Percentiles rank a stretch among this genome's conserved stretches.
Evolutionary conservation across 2,113 vertebrate species (phyloP).

Genomic region (Suricata suricatta): DNA sequence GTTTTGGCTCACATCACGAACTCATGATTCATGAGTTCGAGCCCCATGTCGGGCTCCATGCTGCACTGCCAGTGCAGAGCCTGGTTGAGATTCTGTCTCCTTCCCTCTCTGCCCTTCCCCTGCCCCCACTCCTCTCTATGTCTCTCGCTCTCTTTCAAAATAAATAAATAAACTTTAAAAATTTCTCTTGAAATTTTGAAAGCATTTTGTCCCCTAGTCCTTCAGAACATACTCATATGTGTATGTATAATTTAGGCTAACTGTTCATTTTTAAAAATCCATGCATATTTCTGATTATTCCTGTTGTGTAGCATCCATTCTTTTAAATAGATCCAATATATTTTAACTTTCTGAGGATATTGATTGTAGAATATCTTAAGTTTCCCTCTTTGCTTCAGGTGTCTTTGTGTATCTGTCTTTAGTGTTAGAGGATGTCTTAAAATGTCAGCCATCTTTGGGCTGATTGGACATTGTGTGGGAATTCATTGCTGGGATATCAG

Average conservation of each 20-base stretch:
- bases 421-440: background rate
- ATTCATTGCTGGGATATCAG: background rate
- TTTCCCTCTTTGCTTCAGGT: background rate
- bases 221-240: background rate
- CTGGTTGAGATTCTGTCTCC: no score
- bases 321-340: background rate
- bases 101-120: no score
- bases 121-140: no score
- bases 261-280: background rate
- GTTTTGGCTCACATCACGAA: no score
- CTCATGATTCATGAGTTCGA: no score
- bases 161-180: no score
- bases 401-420: background rate
- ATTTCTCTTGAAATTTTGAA: background rate
- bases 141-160: no score
- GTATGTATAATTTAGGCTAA: background rate
- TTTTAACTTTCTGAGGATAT: background rate
- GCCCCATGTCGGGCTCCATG: no score
- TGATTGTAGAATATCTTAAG: background rate
- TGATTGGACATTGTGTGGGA: background rate
- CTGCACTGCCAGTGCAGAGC: no score
- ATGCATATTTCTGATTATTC: background rate
- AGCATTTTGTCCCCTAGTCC: background rate
- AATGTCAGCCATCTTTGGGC: background rate
- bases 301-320: background rate